Percentiles rank a stretch among this genome's conserved stretches.
phyloP scores from a whole-genome alignment of 2,888 invertebrate genomes.

The Orthonevra nobilis region DNA sequence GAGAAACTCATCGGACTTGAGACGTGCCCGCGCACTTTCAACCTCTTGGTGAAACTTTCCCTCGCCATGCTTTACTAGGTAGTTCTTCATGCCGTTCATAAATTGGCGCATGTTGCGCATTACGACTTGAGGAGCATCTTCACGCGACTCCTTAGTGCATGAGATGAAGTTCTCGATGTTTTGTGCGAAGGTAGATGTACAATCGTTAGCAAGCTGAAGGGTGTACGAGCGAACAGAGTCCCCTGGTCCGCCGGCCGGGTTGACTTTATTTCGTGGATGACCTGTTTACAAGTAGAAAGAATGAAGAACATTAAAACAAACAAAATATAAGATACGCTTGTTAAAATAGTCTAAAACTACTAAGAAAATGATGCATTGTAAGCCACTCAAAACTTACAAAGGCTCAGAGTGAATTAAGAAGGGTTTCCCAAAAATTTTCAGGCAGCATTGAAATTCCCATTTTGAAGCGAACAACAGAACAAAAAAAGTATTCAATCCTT shows the following conservation, averaged over 20 bases:
- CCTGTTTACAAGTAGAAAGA: constrained; percentile 82
- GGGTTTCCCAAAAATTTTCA: no score
- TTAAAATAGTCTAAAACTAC: no score
- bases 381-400: no score
- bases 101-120: constrained; percentile 97
- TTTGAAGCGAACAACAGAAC: no score
- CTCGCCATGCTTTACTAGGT: constrained; percentile 97
- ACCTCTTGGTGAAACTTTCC: constrained; percentile 95
- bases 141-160: constrained; percentile 94
- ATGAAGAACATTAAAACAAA: neutral
- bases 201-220: constrained; percentile 89
- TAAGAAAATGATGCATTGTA: no score
- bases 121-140: constrained; percentile 91
- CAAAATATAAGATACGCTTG: neutral
- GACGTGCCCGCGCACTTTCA: constrained; percentile 83
- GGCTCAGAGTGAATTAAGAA: no score
- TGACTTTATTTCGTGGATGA: constrained; percentile 84
- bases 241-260: constrained; percentile 83
- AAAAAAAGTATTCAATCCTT: no score
- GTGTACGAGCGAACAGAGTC: constrained; percentile 89
- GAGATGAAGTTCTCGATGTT: constrained; percentile 96
- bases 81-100: constrained; percentile 99
- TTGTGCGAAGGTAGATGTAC: constrained; percentile 93
- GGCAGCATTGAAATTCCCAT: no score
- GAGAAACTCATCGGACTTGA: constrained; percentile 94